Evolutionary conservation across 2,113 vertebrate species (phyloP).

Genomic region (Eonycteris spelaea): DNA sequence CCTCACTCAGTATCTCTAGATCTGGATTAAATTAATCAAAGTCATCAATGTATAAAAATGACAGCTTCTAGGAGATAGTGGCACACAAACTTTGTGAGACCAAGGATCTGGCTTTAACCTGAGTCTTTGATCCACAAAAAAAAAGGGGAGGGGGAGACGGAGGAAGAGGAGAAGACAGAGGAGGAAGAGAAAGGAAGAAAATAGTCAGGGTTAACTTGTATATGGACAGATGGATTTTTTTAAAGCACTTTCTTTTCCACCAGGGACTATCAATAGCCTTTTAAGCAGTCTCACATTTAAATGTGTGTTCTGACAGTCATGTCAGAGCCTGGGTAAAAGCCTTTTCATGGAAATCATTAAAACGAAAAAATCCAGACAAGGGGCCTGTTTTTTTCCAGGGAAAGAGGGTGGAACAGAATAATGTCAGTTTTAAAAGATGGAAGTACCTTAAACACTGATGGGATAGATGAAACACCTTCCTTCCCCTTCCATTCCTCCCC

Average conservation of each 20-base stretch:
- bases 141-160: background rate
- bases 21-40: slow-evolving; percentile 3
- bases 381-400: slow-evolving; percentile 58
- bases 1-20: background rate
- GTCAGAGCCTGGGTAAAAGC: slow-evolving; percentile 59
- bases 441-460: slow-evolving; percentile 29
- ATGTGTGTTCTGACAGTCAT: slow-evolving; percentile 66
- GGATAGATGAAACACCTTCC: background rate
- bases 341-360: slow-evolving; percentile 62
- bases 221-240: slow-evolving; percentile 64
- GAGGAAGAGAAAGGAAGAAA: background rate
- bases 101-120: slow-evolving; percentile 22
- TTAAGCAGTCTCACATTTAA: slow-evolving; percentile 68
- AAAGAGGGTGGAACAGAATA: background rate
- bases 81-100: background rate
- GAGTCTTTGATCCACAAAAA: background rate
- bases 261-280: slow-evolving; percentile 68
- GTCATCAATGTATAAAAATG: slow-evolving; percentile 25
- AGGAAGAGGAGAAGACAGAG: background rate
- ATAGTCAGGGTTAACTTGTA: slow-evolving; percentile 57
- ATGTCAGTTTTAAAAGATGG: slow-evolving; percentile 50
- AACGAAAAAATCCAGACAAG: slow-evolving; percentile 70
- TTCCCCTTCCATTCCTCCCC: background rate
- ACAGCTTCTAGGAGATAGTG: background rate
- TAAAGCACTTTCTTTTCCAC: slow-evolving; percentile 56